Percentiles rank a stretch among this genome's conserved stretches.
phyloP scores from a whole-genome alignment of 1,140 invertebrate genomes.

The Drosophila micromelanica region DNA sequence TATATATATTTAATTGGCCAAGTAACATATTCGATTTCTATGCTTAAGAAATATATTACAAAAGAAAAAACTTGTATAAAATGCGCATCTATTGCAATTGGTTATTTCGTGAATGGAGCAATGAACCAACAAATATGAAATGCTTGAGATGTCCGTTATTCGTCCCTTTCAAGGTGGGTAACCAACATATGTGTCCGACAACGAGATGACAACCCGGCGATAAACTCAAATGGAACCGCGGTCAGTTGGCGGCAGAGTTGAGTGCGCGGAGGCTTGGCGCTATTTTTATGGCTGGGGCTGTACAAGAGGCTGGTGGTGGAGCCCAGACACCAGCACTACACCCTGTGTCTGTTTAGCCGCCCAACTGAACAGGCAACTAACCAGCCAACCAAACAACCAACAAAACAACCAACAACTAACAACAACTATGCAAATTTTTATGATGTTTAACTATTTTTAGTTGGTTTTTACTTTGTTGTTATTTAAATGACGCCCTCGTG shows the following conservation, averaged over 20 bases:
- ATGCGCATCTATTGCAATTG: no score
- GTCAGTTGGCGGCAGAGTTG: conserved; percentile 6
- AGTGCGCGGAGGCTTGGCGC: conserved; percentile 59
- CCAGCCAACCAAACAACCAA: conserved; percentile 27
- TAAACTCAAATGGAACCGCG: conserved; percentile 52
- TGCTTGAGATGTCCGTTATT: conserved; percentile 44
- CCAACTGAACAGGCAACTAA: conserved; percentile 7
- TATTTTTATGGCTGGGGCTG: conserved; percentile 72
- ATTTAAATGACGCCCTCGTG: conserved; percentile 74
- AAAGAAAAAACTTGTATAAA: no score
- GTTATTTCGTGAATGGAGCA: conserved; percentile 38
- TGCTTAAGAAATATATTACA: no score
- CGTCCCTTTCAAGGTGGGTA: conserved; percentile 56
- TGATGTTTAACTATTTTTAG: conserved; percentile 82
- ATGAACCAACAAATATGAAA: conserved; percentile 24
- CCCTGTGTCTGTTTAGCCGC: conserved; percentile 49
- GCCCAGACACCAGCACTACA: conserved; percentile 49
- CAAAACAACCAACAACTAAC: conserved; percentile 61
- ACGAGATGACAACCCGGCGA: conserved; percentile 64
- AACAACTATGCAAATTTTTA: conserved; percentile 81
- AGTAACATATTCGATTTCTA: no score
- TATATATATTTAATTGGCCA: no score
- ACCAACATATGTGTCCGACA: conserved; percentile 62
- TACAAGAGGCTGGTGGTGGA: conserved; percentile 17
- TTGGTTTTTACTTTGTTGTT: conserved; percentile 73